Conservation (phyloP, 2,113 vertebrate species). For the Myanophis thanlyinensis region DNA sequence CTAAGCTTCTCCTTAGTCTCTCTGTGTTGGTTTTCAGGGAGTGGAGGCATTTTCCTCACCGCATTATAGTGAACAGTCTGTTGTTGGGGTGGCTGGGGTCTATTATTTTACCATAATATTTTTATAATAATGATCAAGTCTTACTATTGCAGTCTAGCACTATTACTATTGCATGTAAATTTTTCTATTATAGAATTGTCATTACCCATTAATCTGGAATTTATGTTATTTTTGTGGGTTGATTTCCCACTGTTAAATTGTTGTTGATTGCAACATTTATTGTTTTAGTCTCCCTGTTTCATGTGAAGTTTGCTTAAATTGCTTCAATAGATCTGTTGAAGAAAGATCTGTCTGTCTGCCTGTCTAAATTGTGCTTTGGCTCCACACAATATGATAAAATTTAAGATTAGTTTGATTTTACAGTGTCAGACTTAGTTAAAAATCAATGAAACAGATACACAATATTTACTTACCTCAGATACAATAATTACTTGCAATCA, state of each 20-base stretch:
- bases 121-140: background rate
- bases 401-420: background rate
- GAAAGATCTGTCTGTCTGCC: background rate
- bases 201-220: background rate
- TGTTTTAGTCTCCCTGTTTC: background rate
- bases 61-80: no score
- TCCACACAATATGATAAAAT: background rate
- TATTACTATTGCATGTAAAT: no score
- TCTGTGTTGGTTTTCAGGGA: no score
- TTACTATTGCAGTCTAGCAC: background rate
- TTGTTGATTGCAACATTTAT: background rate
- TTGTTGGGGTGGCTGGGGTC: no score
- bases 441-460: background rate
- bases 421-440: background rate
- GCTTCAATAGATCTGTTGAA: background rate
- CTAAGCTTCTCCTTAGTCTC: no score
- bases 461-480: background rate
- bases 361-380: background rate
- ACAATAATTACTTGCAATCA: conserved; percentile 41
- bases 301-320: background rate
- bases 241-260: background rate
- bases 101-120: background rate
- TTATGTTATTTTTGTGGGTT: background rate
- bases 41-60: no score
- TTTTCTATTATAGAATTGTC: background rate